These are phyloP conservation scores for Isurus oxyrinchus DNA, from an alignment of 2,113 vertebrate genomes.

Conservation along the genomic window DNA sequence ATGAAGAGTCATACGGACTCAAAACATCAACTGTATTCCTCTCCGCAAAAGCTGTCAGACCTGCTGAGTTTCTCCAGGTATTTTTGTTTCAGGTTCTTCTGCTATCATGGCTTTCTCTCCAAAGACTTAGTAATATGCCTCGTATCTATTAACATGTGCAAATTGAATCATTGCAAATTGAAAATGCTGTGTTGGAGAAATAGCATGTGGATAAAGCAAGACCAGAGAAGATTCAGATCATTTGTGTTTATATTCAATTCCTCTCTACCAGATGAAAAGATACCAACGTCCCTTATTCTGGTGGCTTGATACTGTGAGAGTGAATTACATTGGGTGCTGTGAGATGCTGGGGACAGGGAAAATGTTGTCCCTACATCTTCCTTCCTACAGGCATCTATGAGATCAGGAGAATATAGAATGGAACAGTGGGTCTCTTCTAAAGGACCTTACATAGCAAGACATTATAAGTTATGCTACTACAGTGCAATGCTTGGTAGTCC, in stretches of 20 bases:
- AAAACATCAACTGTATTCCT: too few relatives aligned
- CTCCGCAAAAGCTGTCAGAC: too few relatives aligned
- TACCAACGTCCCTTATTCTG: background rate
- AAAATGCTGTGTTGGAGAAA: conserved; percentile 17
- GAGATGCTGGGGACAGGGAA: background rate
- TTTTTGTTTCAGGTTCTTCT: background rate
- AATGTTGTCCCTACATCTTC: too few relatives aligned
- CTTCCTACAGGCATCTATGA: background rate
- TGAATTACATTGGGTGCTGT: background rate
- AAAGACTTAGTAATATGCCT: background rate
- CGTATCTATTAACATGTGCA: conserved; percentile 9
- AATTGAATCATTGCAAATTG: conserved; percentile 1
- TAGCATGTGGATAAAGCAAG: conserved; percentile 46
- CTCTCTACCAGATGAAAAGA: background rate
- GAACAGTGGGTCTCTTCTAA: background rate
- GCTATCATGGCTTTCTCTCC: conserved; percentile 6
- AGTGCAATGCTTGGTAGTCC: background rate
- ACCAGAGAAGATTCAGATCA: background rate
- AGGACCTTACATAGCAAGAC: background rate
- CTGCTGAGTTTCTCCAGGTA: too few relatives aligned
- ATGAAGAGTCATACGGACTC: too few relatives aligned
- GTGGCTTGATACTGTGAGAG: background rate
- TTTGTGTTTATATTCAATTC: background rate
- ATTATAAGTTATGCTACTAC: background rate
- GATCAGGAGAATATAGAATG: background rate